These are phyloP conservation scores for Hypanus sabinus DNA, from an alignment of 2,113 vertebrate species.

Conservation along the genomic window DNA sequence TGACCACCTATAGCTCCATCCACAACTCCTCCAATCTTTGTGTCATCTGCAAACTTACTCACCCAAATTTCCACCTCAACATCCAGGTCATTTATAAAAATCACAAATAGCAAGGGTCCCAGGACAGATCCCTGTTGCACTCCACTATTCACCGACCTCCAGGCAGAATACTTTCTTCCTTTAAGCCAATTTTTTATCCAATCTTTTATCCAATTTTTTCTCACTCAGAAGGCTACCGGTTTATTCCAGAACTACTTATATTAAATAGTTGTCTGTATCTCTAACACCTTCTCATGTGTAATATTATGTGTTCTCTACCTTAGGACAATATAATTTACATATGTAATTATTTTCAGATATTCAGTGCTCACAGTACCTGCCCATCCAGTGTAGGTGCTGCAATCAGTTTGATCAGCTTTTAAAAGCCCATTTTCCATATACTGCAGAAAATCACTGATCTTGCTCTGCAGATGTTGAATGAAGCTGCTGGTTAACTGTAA, in stretches of 20 bases:
- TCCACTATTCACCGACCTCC: too few species aligned
- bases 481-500: constrained; percentile 76
- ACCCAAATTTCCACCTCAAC: too few species aligned
- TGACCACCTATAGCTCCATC: too few species aligned
- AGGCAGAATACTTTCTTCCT: too few species aligned
- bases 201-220: too few species aligned
- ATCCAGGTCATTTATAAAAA: too few species aligned
- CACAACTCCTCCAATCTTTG: too few species aligned
- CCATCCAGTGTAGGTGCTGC: constrained; percentile 85
- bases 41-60: too few species aligned
- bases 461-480: constrained; percentile 68
- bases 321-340: neutral
- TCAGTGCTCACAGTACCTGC: constrained; percentile 62
- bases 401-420: constrained; percentile 75
- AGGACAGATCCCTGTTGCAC: too few species aligned
- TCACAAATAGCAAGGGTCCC: too few species aligned
- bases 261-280: neutral
- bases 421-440: constrained; percentile 80
- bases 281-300: neutral
- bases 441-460: constrained; percentile 74
- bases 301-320: neutral
- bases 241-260: neutral
- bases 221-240: too few species aligned
- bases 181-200: too few species aligned
- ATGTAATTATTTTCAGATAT: neutral